Base-by-base conservation (phyloP, 2,888 invertebrate species). In the Onthophagus sagittarius region DNA sequence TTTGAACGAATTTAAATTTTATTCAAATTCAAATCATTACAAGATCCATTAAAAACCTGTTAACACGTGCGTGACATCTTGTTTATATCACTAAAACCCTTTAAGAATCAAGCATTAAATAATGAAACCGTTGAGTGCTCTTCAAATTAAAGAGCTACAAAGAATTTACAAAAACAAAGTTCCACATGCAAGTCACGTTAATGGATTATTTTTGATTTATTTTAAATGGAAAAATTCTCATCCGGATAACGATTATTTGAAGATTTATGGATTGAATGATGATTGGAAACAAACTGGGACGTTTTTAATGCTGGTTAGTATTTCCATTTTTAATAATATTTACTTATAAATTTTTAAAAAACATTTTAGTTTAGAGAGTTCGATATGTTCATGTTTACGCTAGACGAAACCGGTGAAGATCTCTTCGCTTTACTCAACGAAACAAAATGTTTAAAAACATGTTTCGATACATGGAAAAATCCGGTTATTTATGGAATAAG, bases 321-420 rank as follows among this genome's bases (percentile, higher is more conserved):
- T 33, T 33, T 5, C 7, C 7, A 33, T 33, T 7, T 33, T 33
- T 33, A 33, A 33, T 33, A 33, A 33, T 5, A 33, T 5, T 5
- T 33, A 33, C 5, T 33, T 33, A 5, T 33, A 33, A 33, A 5
- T 33, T 33, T 33, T n/a, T n/a, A n/a, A n/a, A n/a, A n/a, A n/a
- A n/a, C n/a, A n/a, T n/a, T 53, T 14, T 33, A 73, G 73, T 77
- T 76, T 74, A 75, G 75, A 73, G 75, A 75, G 64, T 80, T 78
- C n/a, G 67, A 67, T 67, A 15, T 67, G 0, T n/a, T 67, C 32
- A n/a, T 23, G 15, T 67, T 67, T 23, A 67, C 67, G n/a, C n/a
- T 67, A 32, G 67, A 67, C 9, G 1, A 14, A 67, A 31, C 67
- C 31, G 67, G 67, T n/a, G 32, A 67, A 23, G 31, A 67, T 67